Evolutionary conservation across 2,797 vertebrate genomes (phyloP), one percentile per base, ranked within the genome.

Genomic region (Manis pentadactyla): DNA sequence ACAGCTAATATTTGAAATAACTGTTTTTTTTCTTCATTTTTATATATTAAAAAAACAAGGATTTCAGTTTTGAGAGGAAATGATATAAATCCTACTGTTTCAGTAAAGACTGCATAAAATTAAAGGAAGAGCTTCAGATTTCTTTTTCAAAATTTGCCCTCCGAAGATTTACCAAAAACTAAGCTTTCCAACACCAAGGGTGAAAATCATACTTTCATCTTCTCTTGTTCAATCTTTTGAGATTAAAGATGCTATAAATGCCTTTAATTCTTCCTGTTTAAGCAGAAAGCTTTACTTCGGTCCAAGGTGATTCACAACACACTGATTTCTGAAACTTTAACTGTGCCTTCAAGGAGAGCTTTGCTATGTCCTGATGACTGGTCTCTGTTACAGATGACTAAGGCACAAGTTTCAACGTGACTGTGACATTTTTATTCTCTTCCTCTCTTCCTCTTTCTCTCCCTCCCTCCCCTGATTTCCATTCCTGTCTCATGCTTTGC

Each of bases 191-290:
- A 57, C 75, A 23, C 13, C 46, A 0, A 64, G 46, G 7, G 19
- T 75, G 23, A 42, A 78, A 90, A 53, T 92, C 53, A 39, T 6
- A 23, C 10, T 66, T 92, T 82, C 29, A n/a, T 51, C 9, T 92
- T 37, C 83, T n/a, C 39, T 34, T 71, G 3, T 83, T 95, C 39
- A 73, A 12, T 78, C 34, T 46, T 71, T 79, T 95, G 39, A 83
- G 31, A 86, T 64, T 79, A 61, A 96, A 89, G 17, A 25, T 39
- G 17, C 39, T 81, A 66, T 17, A 93, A 88, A 71, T 90, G 85
- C 29, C 55, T 90, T 91, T 68, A 90, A 71, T 89, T 89, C 18
- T 79, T 87, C 21, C 29, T 73, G 53, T 79, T 93, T 93, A 69
- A 87, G 18, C 18, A 39, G 21, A 82, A 69, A 51, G 17, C 7